phyloP scores from a whole-genome alignment of 2,113 vertebrate species.

The Apistogramma diplotaenia region DNA sequence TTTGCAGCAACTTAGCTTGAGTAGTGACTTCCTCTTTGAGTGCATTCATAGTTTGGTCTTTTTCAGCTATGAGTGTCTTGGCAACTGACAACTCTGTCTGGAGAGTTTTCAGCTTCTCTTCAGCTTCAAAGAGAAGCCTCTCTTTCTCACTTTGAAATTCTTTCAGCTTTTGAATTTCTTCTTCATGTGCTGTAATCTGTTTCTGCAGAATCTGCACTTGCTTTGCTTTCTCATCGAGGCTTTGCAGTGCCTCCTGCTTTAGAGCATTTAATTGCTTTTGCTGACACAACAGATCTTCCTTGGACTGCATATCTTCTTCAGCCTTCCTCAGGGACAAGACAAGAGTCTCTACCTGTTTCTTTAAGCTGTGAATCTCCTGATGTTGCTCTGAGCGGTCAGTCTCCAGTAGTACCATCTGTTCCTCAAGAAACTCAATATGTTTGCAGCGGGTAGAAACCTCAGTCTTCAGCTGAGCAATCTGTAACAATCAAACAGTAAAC shows the following conservation, averaged over 20 bases:
- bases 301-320: conserved; percentile 55
- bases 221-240: conserved; percentile 16
- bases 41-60: conserved; percentile 28
- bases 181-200: neutral
- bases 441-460: too few species aligned
- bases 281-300: conserved; percentile 13
- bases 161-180: conserved; percentile 17
- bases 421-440: too few species aligned
- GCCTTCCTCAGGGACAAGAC: conserved; percentile 56
- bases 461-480: neutral
- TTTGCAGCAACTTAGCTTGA: conserved; percentile 18
- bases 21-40: conserved; percentile 28
- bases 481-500: neutral
- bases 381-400: neutral
- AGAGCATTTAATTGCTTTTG: neutral
- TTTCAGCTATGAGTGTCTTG: conserved; percentile 9
- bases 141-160: conserved; percentile 11
- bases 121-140: neutral
- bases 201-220: conserved; percentile 10
- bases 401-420: neutral
- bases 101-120: conserved; percentile 25
- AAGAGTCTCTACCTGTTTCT: conserved; percentile 69
- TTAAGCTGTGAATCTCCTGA: conserved; percentile 70
- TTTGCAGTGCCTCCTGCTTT: neutral
- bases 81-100: conserved; percentile 19